Base-by-base conservation (phyloP, 2,888 invertebrate genomes). In the Hartigia nigra region DNA sequence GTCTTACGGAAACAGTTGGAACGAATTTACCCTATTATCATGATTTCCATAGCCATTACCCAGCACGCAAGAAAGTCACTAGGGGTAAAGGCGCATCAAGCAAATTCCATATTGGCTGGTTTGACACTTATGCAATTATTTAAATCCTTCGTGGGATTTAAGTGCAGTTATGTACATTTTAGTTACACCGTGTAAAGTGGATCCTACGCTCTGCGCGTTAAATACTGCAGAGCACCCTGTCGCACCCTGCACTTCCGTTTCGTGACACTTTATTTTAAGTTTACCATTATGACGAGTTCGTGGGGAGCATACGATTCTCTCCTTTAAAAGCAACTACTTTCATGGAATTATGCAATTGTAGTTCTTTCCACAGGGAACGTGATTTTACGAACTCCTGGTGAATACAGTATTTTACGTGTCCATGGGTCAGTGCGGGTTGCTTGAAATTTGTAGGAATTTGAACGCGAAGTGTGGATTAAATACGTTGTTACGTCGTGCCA, bases 401-500 rank as follows among this genome's bases (percentile, higher is more conserved):
- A 86, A 81, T 85, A 89, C n/a, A 88, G 81, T 4, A 84, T 80
- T 72, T 87, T 88, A 55, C 81, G 81, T 0, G 90, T 88, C 34
- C 84, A 77, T 4, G 90, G 87, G 82, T 89, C 88, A 14, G 87
- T 88, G 23, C 86, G 86, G 12, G 85, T 83, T 11, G 86, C 81
- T 9, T 83, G 87, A 83, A 88, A 88, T 69, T 84, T 85, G 69
- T 78, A 31, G 12, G 83, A 76, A 55, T 79, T 77, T 3, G 69
- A 14, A 9, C 82, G 74, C 69, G 80, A 82, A 12, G 87, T 81
- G 70, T 83, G 82, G 34, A 86, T 32, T 36, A 88, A 81, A 77
- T 82, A 86, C 69, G 81, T 77, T 4, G 87, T 84, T 1, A 86
- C 84, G 36, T 88, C 88, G 34, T 84, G 86, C 88, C 91, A 88